A percentile compares a stretch with the other conserved stretches of the same genome.
Conservation (phyloP, 2,888 invertebrate species). For the Epirrhoe alternata region DNA sequence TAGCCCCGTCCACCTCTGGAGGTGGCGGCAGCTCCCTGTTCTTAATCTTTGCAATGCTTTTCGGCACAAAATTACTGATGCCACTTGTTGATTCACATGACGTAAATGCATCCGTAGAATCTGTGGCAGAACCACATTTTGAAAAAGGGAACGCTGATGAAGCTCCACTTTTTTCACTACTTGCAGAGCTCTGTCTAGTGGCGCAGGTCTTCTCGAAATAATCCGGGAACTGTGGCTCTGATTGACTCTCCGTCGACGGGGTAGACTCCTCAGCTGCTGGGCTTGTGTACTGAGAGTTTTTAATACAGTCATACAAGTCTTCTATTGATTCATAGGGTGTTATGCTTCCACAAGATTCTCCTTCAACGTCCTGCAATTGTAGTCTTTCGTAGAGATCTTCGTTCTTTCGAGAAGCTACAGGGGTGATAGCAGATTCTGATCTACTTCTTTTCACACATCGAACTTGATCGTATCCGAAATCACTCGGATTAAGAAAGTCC, state of each 20-base stretch:
- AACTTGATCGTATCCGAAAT: constrained; percentile 79
- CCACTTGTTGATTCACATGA: constrained; percentile 81
- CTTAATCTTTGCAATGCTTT: constrained; percentile 70
- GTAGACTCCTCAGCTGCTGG: constrained; percentile 73
- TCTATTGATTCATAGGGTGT: constrained; percentile 83
- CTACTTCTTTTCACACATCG: constrained; percentile 76
- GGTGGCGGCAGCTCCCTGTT: constrained; percentile 73
- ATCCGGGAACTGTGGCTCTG: constrained; percentile 76
- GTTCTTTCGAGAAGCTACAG: constrained; percentile 66
- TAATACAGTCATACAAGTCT: constrained; percentile 81
- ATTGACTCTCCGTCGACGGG: constrained; percentile 73
- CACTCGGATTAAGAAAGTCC: constrained; percentile 78
- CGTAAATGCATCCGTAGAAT: constrained; percentile 75
- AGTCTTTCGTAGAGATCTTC: constrained; percentile 79
- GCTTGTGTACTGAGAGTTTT: constrained; percentile 75
- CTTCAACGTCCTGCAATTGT: constrained; percentile 66
- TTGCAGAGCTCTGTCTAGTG: constrained; percentile 75
- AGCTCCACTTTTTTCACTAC: constrained; percentile 79
- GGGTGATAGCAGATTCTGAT: constrained; percentile 79
- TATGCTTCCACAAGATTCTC: constrained; percentile 77
- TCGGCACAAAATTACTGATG: constrained; percentile 71
- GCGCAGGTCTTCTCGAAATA: constrained; percentile 75
- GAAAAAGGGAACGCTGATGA: constrained; percentile 82
- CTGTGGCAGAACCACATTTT: constrained; percentile 78
- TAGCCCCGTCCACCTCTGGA: constrained; percentile 53